phyloP scores from a whole-genome alignment of 2,888 invertebrate species.

The Eumacrocentrus americanus region DNA sequence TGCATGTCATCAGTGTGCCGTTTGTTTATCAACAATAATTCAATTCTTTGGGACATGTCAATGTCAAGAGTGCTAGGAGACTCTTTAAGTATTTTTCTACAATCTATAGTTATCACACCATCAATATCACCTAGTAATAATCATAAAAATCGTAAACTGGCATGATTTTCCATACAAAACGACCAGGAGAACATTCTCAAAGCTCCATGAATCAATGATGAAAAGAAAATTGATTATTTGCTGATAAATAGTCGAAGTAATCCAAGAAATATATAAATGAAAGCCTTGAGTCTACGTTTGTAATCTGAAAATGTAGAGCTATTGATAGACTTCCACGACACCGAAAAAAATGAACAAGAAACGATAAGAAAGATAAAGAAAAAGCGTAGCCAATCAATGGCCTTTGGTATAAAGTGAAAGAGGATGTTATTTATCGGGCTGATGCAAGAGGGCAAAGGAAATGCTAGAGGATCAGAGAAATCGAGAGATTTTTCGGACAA shows the following conservation, averaged over 20 bases:
- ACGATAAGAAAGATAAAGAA: neutral
- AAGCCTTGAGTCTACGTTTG: too few relatives aligned
- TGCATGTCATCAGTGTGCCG: neutral
- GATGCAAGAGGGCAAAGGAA: neutral
- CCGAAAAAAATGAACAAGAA: neutral
- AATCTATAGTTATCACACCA: too few relatives aligned
- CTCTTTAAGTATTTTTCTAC: neutral
- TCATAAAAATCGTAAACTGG: too few relatives aligned
- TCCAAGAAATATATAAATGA: too few relatives aligned
- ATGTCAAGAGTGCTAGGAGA: neutral
- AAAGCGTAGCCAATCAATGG: neutral
- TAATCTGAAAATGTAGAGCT: too few relatives aligned
- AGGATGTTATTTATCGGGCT: neutral
- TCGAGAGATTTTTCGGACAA: slow-evolving; percentile 32
- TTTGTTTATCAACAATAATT: neutral
- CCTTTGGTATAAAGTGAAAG: neutral
- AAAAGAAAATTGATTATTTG: neutral
- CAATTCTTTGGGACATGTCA: neutral
- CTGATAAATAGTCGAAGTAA: too few relatives aligned
- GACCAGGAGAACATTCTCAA: neutral
- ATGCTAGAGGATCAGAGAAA: slow-evolving; percentile 31
- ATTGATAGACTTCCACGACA: too few relatives aligned
- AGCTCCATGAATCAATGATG: neutral
- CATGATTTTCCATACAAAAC: too few relatives aligned
- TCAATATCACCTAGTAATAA: too few relatives aligned